Evolutionary conservation across 2,797 vertebrate species (phyloP).

Genomic region (Champsocephalus gunnari): DNA sequence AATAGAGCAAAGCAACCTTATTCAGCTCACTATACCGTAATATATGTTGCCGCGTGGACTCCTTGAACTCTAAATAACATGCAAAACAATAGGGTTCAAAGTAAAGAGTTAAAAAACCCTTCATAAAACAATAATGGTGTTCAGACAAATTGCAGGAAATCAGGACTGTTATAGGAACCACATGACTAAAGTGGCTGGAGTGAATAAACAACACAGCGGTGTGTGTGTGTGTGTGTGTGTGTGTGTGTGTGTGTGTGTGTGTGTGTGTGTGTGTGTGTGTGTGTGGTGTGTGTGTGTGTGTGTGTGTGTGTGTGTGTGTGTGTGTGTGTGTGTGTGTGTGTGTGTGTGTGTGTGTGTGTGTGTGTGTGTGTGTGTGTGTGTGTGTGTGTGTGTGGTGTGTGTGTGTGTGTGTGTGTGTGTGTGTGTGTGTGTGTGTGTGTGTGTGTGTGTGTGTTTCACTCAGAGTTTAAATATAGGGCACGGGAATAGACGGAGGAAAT

Average conservation of each 20-base stretch:
- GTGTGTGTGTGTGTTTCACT: constrained; percentile 2
- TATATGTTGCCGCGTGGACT: too few relatives aligned
- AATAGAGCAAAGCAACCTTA: too few relatives aligned
- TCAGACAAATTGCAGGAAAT: constrained; percentile 44
- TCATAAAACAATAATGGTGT: neutral
- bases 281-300: constrained; percentile 12
- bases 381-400: constrained; percentile 12
- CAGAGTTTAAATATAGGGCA: constrained; percentile 68
- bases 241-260: neutral
- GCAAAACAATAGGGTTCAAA: too few relatives aligned
- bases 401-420: too few relatives aligned
- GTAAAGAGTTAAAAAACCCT: neutral
- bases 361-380: constrained; percentile 21
- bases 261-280: constrained; percentile 30
- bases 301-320: constrained; percentile 1
- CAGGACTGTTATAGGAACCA: constrained; percentile 49
- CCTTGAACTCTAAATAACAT: too few relatives aligned
- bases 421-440: constrained; percentile 5
- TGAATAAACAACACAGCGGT: constrained; percentile 61
- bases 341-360: constrained; percentile 3
- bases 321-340: constrained; percentile 5
- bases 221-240: constrained; percentile 17
- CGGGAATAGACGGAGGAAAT: constrained; percentile 70
- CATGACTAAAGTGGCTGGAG: constrained; percentile 55
- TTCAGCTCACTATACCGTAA: too few relatives aligned